Evolutionary conservation across 2,797 vertebrate genomes (phyloP).

Genomic region (Epinephelus awoara): DNA sequence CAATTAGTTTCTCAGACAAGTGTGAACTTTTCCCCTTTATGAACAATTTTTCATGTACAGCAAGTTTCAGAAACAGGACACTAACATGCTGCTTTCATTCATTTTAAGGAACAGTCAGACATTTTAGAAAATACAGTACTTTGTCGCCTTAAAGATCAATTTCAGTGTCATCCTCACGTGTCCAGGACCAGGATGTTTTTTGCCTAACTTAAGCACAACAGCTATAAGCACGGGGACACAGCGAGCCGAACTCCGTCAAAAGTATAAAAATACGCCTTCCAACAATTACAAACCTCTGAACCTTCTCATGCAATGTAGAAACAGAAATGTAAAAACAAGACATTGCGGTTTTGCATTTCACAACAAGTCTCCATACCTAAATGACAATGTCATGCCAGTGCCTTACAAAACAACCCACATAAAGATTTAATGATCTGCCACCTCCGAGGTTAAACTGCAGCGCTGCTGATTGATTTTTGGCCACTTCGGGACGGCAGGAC

Average conservation of each 20-base stretch:
- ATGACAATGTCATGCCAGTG: constrained; percentile 41
- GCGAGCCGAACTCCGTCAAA: neutral
- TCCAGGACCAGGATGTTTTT: neutral
- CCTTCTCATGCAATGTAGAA: constrained; percentile 32
- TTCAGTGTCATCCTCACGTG: neutral
- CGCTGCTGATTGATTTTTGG: neutral
- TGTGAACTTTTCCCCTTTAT: constrained; percentile 6
- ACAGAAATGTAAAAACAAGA: constrained; percentile 44
- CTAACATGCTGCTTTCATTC: neutral
- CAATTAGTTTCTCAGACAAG: constrained; percentile 8
- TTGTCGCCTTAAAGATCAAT: neutral
- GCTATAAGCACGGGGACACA: neutral
- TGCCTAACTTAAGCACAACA: neutral
- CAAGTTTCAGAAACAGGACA: constrained; percentile 2
- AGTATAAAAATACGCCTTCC: constrained; percentile 10
- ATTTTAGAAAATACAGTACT: neutral
- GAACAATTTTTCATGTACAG: neutral
- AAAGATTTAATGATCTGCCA: constrained; percentile 2
- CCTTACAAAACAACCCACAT: constrained; percentile 42
- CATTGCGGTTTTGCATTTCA: constrained; percentile 51
- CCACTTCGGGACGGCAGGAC: neutral
- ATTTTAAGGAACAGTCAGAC: neutral
- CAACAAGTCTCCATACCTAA: constrained; percentile 48
- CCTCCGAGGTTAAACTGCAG: constrained; percentile 10
- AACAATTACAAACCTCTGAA: constrained; percentile 27